Base-by-base conservation (phyloP, 2,797 vertebrate genomes). In the Melanotaenia boesemani region DNA sequence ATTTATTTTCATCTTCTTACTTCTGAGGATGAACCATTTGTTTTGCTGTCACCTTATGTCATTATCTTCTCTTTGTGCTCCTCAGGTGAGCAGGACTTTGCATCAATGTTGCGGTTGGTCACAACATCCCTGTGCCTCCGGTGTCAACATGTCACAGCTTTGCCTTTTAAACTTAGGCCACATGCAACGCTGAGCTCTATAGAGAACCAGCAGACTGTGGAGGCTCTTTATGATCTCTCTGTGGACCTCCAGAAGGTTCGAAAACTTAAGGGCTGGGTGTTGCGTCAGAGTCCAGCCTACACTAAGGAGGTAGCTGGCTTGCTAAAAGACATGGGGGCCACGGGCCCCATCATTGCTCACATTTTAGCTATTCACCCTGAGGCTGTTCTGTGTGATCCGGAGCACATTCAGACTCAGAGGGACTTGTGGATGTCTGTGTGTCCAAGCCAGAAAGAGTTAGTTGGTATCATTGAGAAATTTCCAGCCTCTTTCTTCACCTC, bases 401-500 rank as follows among this genome's bases (percentile, higher is more conserved):
- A 92, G 30, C 91, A 96, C 74, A 82, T 96, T 72, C 86, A 90
- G 39, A 76, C 85, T 64, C 96, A 98, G 80, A 95, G 79, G 79
- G 91, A 94, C 34, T 89, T 98, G 41, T 99, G 98, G 97, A 93
- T 88, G 73, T 95, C 93, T 0, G 93, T 98, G 55, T 99, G 97
- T 79, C 90, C 92, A 68, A 96, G 93, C 18, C 80, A 95, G 69
- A 93, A 86, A 11, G 94, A 97, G 16, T 84, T 99, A 60, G 84
- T 97, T 63, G 91, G 87, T 65, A 94, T 99, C 79, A 96, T 98
- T 75, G 95, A 97, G 84, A 97, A 94, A 70, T 98, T 98, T 86
- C 98, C 97, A 8, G 95, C 96, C 18, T 96, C 97, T 10, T 99
- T 99, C 91, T 99, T 99, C 86, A 94, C 92, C 6, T 82, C 86